Base-by-base conservation (phyloP, 2,113 vertebrate genomes). In the Leptobrachium ailaonicum region DNA sequence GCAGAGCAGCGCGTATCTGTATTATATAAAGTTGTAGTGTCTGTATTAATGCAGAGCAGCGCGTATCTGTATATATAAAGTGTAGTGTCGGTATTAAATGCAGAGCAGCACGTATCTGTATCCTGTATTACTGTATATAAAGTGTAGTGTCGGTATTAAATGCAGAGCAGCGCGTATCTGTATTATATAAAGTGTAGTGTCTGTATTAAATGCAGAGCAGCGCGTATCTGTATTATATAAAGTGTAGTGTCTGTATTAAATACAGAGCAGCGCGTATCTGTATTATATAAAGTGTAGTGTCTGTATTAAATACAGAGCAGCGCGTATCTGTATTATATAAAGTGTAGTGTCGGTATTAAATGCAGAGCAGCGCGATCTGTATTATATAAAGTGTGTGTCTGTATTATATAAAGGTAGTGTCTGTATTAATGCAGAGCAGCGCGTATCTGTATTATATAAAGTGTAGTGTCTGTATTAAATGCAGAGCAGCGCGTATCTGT, bases 271-370 rank as follows among this genome's bases (percentile, higher is more conserved):
- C 42, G 41, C 2, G 66, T 4, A 9, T 2, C 2, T 69, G 4
- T 69, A 32, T 14, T 2, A 9, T 69, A 69, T 44, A 44, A 41
- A 7, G 3, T 7, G 58, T 13, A 14, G 58, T 62, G 14, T 62
- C 58, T 62, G 58, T 62, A 62, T 62, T 62, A 62, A 2, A 62
- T 13, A 2, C 58, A 69, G 66, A 14, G 66, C 42, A 4, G 3
- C 42, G 3, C 43, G 66, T 69, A 69, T 44, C 42, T 69, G 42
- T 69, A 69, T 69, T 69, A 69, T 69, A 69, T 12, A n/a, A 41
- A 69, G 42, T 43, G 66, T 7, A 14, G 66, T 69, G 43, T 68
- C 41, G 43, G 66, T 68, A 68, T 68, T 68, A 68, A 43, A 68
- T 41, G 42, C 6, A 68, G 41, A 68, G 66, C n/a, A n/a, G n/a